Conservation (phyloP, 2,113 vertebrate species). For the Paradisaea rubra region DNA sequence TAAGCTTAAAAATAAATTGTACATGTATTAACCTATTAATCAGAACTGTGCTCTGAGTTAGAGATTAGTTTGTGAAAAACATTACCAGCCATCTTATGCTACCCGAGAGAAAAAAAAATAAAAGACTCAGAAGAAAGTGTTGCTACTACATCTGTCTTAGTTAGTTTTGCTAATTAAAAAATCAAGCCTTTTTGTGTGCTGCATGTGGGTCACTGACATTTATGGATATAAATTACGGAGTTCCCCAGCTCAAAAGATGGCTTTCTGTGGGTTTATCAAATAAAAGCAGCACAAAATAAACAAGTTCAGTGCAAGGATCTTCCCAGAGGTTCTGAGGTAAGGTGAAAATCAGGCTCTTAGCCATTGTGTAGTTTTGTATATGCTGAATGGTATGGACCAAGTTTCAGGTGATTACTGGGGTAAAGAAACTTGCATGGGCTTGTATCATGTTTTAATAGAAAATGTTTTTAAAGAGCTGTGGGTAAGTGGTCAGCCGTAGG, state of each 20-base stretch:
- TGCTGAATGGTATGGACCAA: neutral
- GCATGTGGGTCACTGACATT: neutral
- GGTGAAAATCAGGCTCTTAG: neutral
- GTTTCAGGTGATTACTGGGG: neutral
- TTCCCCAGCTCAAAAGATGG: neutral
- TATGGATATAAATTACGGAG: neutral
- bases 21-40: constrained; percentile 32
- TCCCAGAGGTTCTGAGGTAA: neutral
- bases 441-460: neutral
- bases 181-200: neutral
- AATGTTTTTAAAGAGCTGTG: neutral
- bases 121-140: neutral
- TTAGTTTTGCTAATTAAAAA: neutral
- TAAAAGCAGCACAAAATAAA: neutral
- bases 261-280: neutral
- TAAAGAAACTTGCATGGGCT: neutral
- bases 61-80: neutral
- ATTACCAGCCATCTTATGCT: neutral
- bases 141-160: neutral
- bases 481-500: neutral
- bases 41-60: neutral
- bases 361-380: neutral
- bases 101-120: neutral
- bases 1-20: constrained; percentile 35
- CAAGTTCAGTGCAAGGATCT: neutral